Evolutionary conservation across 2,113 vertebrate genomes (phyloP).

Genomic region (Hypocryptadius cinnamomeus): DNA sequence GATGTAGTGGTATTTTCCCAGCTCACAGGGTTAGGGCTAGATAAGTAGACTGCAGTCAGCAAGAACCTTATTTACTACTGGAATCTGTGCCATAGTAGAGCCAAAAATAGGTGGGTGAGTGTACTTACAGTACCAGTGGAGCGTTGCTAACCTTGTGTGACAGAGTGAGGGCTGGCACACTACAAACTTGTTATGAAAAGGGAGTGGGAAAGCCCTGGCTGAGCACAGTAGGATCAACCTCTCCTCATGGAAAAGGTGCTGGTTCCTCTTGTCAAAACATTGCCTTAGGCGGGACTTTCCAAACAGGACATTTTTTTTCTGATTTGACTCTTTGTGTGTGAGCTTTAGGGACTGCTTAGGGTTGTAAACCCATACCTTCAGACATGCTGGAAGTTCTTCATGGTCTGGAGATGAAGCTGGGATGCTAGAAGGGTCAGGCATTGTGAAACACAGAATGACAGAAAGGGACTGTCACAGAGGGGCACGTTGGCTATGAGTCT

Average conservation of each 20-base stretch:
- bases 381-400: neutral
- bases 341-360: neutral
- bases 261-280: neutral
- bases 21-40: neutral
- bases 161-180: rapidly evolving
- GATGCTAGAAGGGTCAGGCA: neutral
- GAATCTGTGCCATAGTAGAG: neutral
- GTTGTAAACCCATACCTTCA: neutral
- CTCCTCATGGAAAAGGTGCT: neutral
- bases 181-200: neutral
- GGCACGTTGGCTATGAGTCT: neutral
- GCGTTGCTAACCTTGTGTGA: neutral
- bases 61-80: neutral
- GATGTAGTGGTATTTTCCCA: neutral
- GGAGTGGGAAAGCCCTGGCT: neutral
- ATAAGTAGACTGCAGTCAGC: neutral
- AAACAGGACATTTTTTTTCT: neutral
- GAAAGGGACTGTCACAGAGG: neutral
- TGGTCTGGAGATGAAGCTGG: neutral
- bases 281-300: neutral
- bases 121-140: neutral
- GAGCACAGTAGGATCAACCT: neutral
- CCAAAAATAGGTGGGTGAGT: neutral
- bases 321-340: neutral
- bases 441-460: neutral